Conservation (phyloP, 2,113 vertebrate species). For the Chionis minor region DNA sequence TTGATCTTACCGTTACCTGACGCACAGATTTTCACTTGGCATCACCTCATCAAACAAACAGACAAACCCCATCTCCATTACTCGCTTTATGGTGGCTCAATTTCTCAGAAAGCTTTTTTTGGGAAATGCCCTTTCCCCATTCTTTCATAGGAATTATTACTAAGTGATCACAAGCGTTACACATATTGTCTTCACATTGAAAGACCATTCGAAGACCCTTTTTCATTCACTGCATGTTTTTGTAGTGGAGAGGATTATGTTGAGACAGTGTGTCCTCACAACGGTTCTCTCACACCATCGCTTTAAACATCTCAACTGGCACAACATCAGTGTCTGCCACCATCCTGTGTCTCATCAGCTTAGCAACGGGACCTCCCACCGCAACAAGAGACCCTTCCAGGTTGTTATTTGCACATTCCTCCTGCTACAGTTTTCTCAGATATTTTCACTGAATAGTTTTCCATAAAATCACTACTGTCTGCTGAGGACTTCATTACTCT, state of each 20-base stretch:
- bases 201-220: not conserved
- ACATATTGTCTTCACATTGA: not conserved
- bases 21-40: not conserved
- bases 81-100: not conserved
- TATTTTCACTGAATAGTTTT: not conserved
- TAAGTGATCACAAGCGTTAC: not conserved
- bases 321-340: not conserved
- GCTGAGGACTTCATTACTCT: not conserved
- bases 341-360: not conserved
- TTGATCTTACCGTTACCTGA: not conserved
- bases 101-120: not conserved
- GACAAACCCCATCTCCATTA: not conserved
- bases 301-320: not conserved
- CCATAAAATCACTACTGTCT: not conserved
- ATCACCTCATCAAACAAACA: not conserved
- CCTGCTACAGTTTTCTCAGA: not conserved
- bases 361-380: not conserved
- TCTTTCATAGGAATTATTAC: not conserved
- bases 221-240: not conserved
- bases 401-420: not conserved
- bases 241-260: not conserved
- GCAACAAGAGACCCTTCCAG: not conserved
- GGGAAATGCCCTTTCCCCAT: rapidly evolving
- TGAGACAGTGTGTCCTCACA: not conserved
- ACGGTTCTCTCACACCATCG: not conserved